Evolutionary conservation across 2,797 vertebrate genomes (phyloP).

Genomic region (Schizopygopsis pylzovi): DNA sequence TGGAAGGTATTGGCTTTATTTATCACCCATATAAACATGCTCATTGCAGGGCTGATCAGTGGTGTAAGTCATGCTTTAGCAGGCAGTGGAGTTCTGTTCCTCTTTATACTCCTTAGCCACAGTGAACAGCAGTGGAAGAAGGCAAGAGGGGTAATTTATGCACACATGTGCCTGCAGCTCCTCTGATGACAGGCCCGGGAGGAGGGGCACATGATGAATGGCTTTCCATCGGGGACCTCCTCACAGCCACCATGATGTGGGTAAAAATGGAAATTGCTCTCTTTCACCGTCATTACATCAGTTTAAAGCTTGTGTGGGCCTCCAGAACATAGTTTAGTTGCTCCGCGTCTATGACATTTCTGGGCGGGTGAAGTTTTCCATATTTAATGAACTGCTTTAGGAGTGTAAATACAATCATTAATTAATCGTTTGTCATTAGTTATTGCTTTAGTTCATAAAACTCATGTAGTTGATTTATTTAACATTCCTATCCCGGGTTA

Average conservation of each 20-base stretch:
- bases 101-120: conserved; percentile 74
- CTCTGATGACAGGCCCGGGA: conserved; percentile 80
- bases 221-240: conserved; percentile 83
- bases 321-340: conserved; percentile 63
- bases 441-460: conserved; percentile 11
- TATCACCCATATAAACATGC: conserved; percentile 54
- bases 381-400: conserved; percentile 28
- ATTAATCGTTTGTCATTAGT: conserved; percentile 40
- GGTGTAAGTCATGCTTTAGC: conserved; percentile 56
- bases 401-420: conserved; percentile 47
- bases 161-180: conserved; percentile 84
- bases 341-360: conserved; percentile 43
- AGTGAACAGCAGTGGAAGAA: conserved; percentile 57
- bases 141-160: conserved; percentile 78
- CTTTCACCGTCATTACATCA: conserved; percentile 86
- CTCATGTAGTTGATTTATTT: background rate
- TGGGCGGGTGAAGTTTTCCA: conserved; percentile 47
- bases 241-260: conserved; percentile 83
- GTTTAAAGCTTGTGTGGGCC: conserved; percentile 82
- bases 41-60: conserved; percentile 57
- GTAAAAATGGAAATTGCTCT: conserved; percentile 85
- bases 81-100: conserved; percentile 67
- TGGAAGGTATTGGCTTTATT: conserved; percentile 53
- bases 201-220: conserved; percentile 86
- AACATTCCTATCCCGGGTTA: background rate